phyloP scores from a whole-genome alignment of 2,797 vertebrate species.

The Meda fulgida region DNA sequence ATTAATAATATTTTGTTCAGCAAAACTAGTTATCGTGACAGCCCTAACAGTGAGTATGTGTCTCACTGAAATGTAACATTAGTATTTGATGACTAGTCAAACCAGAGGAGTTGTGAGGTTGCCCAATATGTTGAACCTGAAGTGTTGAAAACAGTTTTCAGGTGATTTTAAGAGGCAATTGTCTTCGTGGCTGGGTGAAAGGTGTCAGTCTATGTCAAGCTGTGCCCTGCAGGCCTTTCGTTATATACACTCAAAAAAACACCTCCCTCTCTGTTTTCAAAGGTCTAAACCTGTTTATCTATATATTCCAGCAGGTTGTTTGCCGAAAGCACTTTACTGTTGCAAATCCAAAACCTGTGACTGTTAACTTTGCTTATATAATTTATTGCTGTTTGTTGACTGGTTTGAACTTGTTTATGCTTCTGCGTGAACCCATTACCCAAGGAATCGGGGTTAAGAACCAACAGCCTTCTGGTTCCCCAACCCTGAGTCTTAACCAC shows the following conservation, averaged over 20 bases:
- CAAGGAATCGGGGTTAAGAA: background rate
- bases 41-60: background rate
- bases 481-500: background rate
- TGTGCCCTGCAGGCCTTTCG: conserved; percentile 3
- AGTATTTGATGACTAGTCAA: conserved; percentile 14
- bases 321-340: background rate
- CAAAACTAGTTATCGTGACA: background rate
- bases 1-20: background rate
- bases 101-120: conserved; percentile 37
- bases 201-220: background rate
- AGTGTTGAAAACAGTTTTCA: conserved; percentile 12
- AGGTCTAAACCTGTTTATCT: conserved; percentile 33
- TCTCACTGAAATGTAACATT: background rate
- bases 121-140: conserved; percentile 2
- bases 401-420: background rate
- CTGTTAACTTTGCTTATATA: background rate
- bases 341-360: background rate
- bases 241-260: conserved; percentile 7
- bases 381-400: background rate
- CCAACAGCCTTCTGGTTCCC: conserved; percentile 9
- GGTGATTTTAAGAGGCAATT: conserved; percentile 10
- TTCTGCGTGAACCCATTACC: background rate
- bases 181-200: conserved; percentile 28
- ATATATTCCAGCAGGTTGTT: conserved; percentile 13
- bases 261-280: conserved; percentile 6